Conservation (phyloP, 1,140 invertebrate genomes). For the Hermetia illucens region DNA sequence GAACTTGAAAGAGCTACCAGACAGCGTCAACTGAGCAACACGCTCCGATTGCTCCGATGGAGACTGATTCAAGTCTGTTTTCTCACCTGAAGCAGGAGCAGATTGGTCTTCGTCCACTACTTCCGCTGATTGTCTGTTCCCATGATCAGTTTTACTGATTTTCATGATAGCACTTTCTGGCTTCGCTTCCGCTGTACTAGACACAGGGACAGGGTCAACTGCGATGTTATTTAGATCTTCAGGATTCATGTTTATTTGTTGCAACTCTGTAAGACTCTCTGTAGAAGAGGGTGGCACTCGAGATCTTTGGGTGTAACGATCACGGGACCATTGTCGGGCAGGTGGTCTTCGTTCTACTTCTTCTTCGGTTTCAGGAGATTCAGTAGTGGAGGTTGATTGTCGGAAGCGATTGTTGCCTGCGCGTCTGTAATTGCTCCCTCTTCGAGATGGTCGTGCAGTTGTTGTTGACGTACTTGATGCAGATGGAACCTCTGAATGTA, state of each 20-base stretch:
- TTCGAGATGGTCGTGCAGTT: not conserved
- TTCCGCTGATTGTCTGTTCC: slow-evolving; percentile 21
- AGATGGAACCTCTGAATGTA: not conserved
- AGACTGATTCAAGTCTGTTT: slow-evolving; percentile 1
- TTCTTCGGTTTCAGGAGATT: not conserved
- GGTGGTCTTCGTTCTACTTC: not conserved
- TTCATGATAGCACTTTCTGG: slow-evolving; percentile 37
- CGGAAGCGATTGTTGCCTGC: not conserved
- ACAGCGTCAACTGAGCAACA: slow-evolving; percentile 41
- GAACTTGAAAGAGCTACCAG: slow-evolving; percentile 40
- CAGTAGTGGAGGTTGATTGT: not conserved
- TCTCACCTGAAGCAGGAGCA: not conserved
- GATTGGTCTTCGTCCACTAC: slow-evolving; percentile 22
- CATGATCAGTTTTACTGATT: slow-evolving; percentile 30
- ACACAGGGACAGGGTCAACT: not conserved
- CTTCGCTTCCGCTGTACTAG: slow-evolving; percentile 1
- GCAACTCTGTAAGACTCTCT: no score
- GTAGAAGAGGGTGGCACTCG: not conserved
- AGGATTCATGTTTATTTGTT: no score
- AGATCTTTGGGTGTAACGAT: not conserved
- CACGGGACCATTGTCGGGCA: not conserved
- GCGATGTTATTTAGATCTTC: not conserved
- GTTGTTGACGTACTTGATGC: not conserved
- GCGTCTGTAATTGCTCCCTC: not conserved
- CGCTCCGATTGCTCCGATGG: slow-evolving; percentile 37